phyloP scores from a whole-genome alignment of 1,140 invertebrate genomes.

The Antheraea pernyi region DNA sequence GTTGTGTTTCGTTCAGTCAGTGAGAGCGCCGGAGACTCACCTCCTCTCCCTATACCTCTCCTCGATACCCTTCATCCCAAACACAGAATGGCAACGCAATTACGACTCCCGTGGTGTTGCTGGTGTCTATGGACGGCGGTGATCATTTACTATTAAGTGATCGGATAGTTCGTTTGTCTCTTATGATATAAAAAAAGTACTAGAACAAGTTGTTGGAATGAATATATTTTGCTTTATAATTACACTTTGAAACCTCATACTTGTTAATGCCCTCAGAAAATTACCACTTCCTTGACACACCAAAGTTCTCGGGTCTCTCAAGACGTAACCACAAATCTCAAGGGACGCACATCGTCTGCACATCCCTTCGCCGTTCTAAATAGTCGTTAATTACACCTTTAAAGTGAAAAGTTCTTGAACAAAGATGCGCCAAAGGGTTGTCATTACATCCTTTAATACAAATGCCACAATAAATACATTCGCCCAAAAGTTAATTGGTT shows the following conservation, averaged over 20 bases:
- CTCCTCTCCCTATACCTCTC: no score
- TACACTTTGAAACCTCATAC: not conserved
- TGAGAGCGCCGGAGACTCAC: no score
- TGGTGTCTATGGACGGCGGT: no score
- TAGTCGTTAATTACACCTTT: constrained; percentile 3
- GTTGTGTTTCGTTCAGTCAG: no score
- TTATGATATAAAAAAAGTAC: no score
- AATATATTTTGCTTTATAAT: no score
- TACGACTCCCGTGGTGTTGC: no score
- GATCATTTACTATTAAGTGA: no score
- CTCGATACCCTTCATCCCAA: no score
- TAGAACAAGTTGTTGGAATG: no score
- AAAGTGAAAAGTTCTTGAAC: constrained; percentile 7
- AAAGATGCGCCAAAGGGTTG: not conserved
- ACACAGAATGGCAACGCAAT: no score
- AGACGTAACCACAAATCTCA: constrained; percentile 4
- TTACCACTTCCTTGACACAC: not conserved
- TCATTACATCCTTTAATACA: not conserved
- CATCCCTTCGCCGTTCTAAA: not conserved
- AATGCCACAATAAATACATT: not conserved
- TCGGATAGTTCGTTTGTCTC: no score
- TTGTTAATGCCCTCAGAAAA: not conserved
- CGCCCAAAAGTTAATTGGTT: not conserved
- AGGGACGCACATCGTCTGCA: not conserved
- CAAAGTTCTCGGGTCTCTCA: not conserved